A percentile compares a stretch with the other conserved stretches of the same genome.
Evolutionary conservation across 2,113 vertebrate species (phyloP).

Genomic region (Psettodes erumei): DNA sequence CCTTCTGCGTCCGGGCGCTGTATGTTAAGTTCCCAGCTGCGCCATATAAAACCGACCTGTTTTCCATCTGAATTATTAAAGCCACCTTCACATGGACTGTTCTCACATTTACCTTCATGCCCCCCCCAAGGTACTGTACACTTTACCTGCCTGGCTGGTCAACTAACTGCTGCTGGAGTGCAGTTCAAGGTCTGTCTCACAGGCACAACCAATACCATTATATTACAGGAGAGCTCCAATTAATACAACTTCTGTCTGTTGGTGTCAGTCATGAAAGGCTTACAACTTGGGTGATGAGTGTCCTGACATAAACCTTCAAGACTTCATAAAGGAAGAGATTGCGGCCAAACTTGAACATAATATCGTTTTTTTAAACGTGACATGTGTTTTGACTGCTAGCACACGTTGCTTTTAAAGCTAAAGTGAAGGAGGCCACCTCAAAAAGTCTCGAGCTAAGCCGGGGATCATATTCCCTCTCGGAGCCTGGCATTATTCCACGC

Average conservation of each 20-base stretch:
- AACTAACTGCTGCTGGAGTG: slow-evolving; percentile 37
- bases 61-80: slow-evolving; percentile 83
- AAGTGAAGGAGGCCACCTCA: slow-evolving; percentile 51
- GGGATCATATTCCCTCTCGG: slow-evolving; percentile 62
- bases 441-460: slow-evolving; percentile 48
- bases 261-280: neutral
- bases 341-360: slow-evolving; percentile 33
- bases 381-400: slow-evolving; percentile 29
- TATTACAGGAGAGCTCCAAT: neutral
- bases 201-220: neutral
- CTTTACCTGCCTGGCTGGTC: slow-evolving; percentile 61
- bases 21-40: slow-evolving; percentile 48
- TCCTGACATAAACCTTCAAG: slow-evolving; percentile 18
- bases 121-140: slow-evolving; percentile 45
- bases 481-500: slow-evolving; percentile 65
- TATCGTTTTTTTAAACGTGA: slow-evolving; percentile 27
- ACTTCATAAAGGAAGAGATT: slow-evolving; percentile 5
- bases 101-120: slow-evolving; percentile 65
- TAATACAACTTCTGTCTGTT: neutral
- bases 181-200: slow-evolving; percentile 1
- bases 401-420: slow-evolving; percentile 38
- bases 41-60: slow-evolving; percentile 63
- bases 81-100: slow-evolving; percentile 43
- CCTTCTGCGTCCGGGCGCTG: slow-evolving; percentile 20
- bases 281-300: too few relatives aligned